Conservation (phyloP, 2,797 vertebrate species). For the Atherinosoma microstoma region DNA sequence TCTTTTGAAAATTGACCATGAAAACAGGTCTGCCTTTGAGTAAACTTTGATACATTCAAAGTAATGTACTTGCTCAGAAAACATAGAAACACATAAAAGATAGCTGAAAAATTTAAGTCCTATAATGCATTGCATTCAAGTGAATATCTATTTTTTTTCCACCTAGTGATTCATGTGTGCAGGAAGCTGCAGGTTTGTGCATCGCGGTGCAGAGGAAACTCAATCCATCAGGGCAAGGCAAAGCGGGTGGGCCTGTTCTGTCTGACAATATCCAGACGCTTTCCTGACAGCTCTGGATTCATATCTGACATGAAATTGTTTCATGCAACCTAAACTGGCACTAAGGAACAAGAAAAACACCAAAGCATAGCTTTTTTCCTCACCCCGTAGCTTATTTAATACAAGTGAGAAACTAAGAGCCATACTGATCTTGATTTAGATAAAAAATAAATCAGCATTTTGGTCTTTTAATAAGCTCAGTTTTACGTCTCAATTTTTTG, state of each 20-base stretch:
- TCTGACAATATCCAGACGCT: conserved; percentile 74
- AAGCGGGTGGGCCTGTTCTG: conserved; percentile 76
- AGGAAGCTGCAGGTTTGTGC: conserved; percentile 72
- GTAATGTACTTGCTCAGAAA: conserved; percentile 55
- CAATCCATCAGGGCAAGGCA: conserved; percentile 73
- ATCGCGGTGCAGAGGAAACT: conserved; percentile 73
- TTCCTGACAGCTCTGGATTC: conserved; percentile 62
- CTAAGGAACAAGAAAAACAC: conserved; percentile 21
- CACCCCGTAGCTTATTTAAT: background rate
- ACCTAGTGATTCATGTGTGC: conserved; percentile 67
- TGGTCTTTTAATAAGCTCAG: background rate
- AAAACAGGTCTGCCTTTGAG: conserved; percentile 32
- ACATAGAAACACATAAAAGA: conserved; percentile 55
- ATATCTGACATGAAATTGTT: conserved; percentile 45
- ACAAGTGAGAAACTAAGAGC: background rate
- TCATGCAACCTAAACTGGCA: conserved; percentile 37
- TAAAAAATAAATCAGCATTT: background rate
- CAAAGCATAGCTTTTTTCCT: background rate
- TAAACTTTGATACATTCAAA: conserved; percentile 31
- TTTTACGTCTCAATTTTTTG: background rate
- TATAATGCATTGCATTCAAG: conserved; percentile 68
- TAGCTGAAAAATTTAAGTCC: conserved; percentile 55
- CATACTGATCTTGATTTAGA: background rate
- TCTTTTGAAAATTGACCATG: conserved; percentile 34
- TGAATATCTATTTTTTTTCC: conserved; percentile 54